Base-by-base conservation (phyloP, 2,113 vertebrate species). In the Fregata magnificens region DNA sequence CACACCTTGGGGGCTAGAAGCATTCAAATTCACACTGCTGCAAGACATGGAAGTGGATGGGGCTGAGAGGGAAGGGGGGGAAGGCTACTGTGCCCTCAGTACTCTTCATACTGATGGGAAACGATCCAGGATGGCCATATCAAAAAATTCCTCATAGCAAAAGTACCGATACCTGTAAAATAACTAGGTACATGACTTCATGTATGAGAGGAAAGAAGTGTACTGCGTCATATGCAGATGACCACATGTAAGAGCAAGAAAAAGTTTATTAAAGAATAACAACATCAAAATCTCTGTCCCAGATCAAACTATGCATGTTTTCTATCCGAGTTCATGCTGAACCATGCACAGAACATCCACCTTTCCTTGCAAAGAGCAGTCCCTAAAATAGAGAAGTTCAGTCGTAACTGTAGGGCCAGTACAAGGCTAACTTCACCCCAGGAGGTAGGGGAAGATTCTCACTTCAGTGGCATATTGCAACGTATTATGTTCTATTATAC, bases 351-450 rank as follows among this genome's bases (percentile, higher is more conserved):
- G 28, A 67, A 67, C 18, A 19, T 18, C 22, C 53, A 17, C 32
- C 19, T 34, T 45, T 38, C 45, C 24, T 13, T 28, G 47, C 55
- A 62, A 82, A 77, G 7, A 45, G 36, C 28, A 53, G 38, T 67
- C 38, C 45, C 52, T 67, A 42, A 82, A 66, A 66, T 44, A 58
- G 1, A 15, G 24, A 55, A 28, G 9, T 26, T 50, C 32, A 26
- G 1, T 8, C 3, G 1, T 26, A 67, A 50, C 2, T 1, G 32
- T 14, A 66, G 69, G 52, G 28, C 26, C 16, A 3, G 13, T 40
- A 69, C 5, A 19, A 40, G n/a, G 7, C 47, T 55, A 83, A n/a
- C 29, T 11, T 29, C 6, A 25, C 9, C 61, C 22, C 38, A 61
- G 45, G 45, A 32, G 26, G 32, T 7, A 16, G 14, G 10, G 14